Evolutionary conservation across 2,888 invertebrate genomes (phyloP).

Genomic region (Trissolcus brochymenae): DNA sequence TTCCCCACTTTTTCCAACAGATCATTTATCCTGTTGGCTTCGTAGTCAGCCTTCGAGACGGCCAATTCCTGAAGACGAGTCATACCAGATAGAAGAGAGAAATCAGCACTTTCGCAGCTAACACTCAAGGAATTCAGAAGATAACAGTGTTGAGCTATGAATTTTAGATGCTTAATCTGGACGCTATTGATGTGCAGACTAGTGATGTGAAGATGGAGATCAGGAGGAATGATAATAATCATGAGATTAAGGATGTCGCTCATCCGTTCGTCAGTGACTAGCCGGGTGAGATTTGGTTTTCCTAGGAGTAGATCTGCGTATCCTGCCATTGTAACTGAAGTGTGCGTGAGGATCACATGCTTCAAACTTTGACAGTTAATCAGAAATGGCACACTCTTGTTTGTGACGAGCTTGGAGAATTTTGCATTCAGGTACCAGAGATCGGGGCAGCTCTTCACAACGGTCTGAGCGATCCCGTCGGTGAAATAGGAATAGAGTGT

Average conservation of each 20-base stretch:
- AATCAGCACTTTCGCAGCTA: constrained; percentile 10
- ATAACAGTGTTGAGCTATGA: constrained; percentile 8
- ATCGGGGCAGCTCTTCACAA: constrained; percentile 3
- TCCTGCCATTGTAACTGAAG: constrained; percentile 11
- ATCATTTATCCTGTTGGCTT: neutral
- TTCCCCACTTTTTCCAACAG: constrained; percentile 10
- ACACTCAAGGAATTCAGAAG: constrained; percentile 13
- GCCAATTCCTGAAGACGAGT: constrained; percentile 6
- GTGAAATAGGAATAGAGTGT: constrained; percentile 29
- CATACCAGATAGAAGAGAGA: constrained; percentile 2
- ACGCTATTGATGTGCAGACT: constrained; percentile 9
- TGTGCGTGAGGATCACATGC: constrained; percentile 13
- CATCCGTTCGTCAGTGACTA: constrained; percentile 12
- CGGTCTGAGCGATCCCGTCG: constrained; percentile 12
- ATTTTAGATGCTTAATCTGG: neutral
- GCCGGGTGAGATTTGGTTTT: constrained; percentile 1
- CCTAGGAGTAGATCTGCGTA: constrained; percentile 19
- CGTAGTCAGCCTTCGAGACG: constrained; percentile 10
- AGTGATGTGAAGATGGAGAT: neutral
- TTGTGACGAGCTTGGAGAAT: constrained; percentile 21
- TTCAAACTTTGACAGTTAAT: constrained; percentile 1
- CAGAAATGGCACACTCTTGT: constrained; percentile 14
- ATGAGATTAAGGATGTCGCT: constrained; percentile 10
- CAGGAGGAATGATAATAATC: too few relatives aligned
- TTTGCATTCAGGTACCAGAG: constrained; percentile 34